Base-by-base conservation (phyloP, 2,888 invertebrate species). In the Rhogogaster chlorosoma region DNA sequence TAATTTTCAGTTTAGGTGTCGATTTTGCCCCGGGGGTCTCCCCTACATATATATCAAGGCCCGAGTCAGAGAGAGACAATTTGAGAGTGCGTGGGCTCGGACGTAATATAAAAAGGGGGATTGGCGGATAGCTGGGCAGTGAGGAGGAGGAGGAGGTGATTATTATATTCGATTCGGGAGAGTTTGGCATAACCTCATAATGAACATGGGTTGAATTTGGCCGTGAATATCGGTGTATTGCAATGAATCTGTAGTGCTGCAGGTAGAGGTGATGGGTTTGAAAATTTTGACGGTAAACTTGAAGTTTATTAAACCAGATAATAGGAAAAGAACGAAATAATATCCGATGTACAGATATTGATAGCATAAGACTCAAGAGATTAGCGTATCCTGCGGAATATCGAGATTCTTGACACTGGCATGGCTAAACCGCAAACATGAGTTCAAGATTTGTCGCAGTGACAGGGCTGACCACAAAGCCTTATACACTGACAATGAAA, bases 61-160 rank as follows among this genome's bases (percentile, higher is more conserved):
- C 10, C 45, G 77, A 77, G 77, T 77, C 77, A 77, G 77, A 77
- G 77, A 77, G 77, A 77, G 77, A 49, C 53, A 77, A 53, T 18
- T 77, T 22, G 77, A 49, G 77, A 77, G 77, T 77, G 32, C 53
- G 77, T 53, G 49, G 26, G 29, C 29, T 29, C 12, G 77, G 45
- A 26, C 29, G 18, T 67, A 15, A 3, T 67, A 15, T 32, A 32
- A 67, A 67, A 32, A 32, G 49, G 32, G 49, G 53, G 22, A 42
- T 80, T 38, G 80, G 61, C 45, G 32, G 49, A 77, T 77, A 73
- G 78, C 53, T 53, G 78, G 78, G 78, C 15, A 78, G 78, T 78
- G 78, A 57, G 57, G 36, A 78, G 57, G 78, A 57, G 57, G 36
- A 78, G 57, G 78, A 78, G 57, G 57, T 29, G 78, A 53, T 45